phyloP scores from a whole-genome alignment of 2,797 vertebrate species.

The Chelon labrosus region DNA sequence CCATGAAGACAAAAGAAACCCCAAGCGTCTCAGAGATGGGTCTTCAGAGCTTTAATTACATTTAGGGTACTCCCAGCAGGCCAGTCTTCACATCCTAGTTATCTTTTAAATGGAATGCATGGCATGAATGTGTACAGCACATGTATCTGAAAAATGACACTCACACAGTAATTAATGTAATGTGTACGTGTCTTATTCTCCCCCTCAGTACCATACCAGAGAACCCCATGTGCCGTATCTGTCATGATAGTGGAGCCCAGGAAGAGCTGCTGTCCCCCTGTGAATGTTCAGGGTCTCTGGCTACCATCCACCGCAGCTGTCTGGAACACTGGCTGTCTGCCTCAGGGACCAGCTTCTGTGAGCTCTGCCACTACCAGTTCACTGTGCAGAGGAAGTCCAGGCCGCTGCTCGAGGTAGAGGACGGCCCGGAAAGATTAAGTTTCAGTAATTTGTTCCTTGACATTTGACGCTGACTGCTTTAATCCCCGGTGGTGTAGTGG shows the following conservation, averaged over 20 bases:
- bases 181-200: background rate
- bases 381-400: slow-evolving; percentile 88
- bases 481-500: slow-evolving; percentile 28
- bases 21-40: too few relatives aligned
- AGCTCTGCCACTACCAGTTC: slow-evolving; percentile 93
- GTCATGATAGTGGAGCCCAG: slow-evolving; percentile 88
- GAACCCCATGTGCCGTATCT: slow-evolving; percentile 81
- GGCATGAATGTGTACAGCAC: too few relatives aligned
- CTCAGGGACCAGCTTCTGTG: slow-evolving; percentile 91
- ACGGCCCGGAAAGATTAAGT: background rate
- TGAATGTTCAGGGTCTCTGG: slow-evolving; percentile 88
- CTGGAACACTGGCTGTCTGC: slow-evolving; percentile 91
- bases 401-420: slow-evolving; percentile 77
- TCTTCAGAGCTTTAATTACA: too few relatives aligned
- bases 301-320: slow-evolving; percentile 91
- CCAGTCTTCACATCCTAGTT: too few relatives aligned
- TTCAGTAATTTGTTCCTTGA: too few relatives aligned
- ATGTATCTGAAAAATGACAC: too few relatives aligned
- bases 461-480: background rate
- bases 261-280: slow-evolving; percentile 91
- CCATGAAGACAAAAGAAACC: too few relatives aligned
- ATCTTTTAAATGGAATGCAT: too few relatives aligned
- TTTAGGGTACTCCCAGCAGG: too few relatives aligned
- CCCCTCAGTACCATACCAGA: slow-evolving; percentile 18
- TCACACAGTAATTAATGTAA: too few relatives aligned